Evolutionary conservation across 2,113 vertebrate genomes (phyloP), one percentile per base, ranked within the genome.

Genomic region (Pardalotus punctatus): DNA sequence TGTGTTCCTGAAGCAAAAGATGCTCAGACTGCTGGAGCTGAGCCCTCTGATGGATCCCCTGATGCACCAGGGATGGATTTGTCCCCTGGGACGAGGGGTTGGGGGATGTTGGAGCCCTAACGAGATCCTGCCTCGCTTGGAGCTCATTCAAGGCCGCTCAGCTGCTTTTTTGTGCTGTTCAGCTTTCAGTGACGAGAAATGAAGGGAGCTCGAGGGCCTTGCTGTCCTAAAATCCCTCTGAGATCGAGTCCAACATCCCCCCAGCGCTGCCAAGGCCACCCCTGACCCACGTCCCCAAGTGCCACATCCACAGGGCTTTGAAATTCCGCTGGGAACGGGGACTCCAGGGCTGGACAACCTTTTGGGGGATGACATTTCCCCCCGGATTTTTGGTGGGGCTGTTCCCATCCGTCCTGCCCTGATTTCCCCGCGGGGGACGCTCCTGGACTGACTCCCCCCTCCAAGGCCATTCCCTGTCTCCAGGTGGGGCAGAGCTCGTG

Each of bases 351-450:
- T 72, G 50, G 17, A 9, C 36, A 36, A 9, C 42, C 21, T 33
- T 38, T 5, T 11, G 53, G 38, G 19, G 11, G 60, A 17, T n/a
- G 60, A 3, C 4, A 21, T 38, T 28, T 23, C 15, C 15, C 54
- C 67, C 14, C 3, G 8, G 28, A 2, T 0, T 4, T 51, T 3
- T 24, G 14, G 1, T 8, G 50, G 31, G 35, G 33, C 1, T 2
- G 1, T 51, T 58, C 2, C 14, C 47, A 12, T 54, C 69, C 10
- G 0, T 60, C 45, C 50, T 40, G 4, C 35, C 33, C 85, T 10
- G 43, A 1, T 27, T 73, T 23, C 73, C 33, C 33, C 22, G 0
- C 2, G 22, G 38, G 48, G 73, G 48, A 3, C 50, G 14, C 60
- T 27, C 3, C n/a, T 2, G 19, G 22, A 8, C 53, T 84, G 90